Evolutionary conservation across 2,797 vertebrate species (phyloP), one percentile per base, ranked within the genome.

Genomic region (Acanthopagrus latus): DNA sequence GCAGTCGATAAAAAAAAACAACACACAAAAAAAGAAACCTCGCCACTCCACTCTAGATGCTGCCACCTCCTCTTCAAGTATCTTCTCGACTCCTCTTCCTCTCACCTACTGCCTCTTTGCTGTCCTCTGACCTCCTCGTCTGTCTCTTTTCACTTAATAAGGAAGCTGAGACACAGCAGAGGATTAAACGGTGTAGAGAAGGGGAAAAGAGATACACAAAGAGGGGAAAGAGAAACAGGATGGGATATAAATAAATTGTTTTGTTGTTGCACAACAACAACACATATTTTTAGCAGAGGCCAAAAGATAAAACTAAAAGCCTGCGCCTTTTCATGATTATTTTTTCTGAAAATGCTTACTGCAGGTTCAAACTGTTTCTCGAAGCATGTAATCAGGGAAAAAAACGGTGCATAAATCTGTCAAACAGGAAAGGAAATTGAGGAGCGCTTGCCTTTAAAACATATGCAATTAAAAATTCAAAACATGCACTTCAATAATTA

Each of bases 91-190:
- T 78, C 72, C 21, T 78, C 64, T 64, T 57, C 63, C 78, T 33
- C 60, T 67, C 63, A 60, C 63, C 52, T 13, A 25, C 71, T 3
- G 23, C 71, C 68, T 80, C 71, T 54, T 74, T 52, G 1, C 46
- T 80, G 23, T 51, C 74, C 55, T 75, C 67, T 69, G 68, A 67
- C 79, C 75, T 84, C 71, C 52, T 78, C 80, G 48, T 57, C 57
- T 27, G 54, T 65, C 23, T 69, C 51, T 73, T 63, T 78, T 91
- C 65, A 94, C 86, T 93, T 93, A 77, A 93, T 94, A 70, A 94
- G 91, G 76, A 94, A 94, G 86, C 91, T 94, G 85, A 48, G 55
- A 86, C 72, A 75, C 69, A 74, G 58, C 25, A 75, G 58, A 38
- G 20, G 77, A 77, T 77, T 56, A 57, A 56, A 55, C 71, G 10